Base-by-base conservation (phyloP, 1,140 invertebrate species). In the Drosophila lacteicornis region DNA sequence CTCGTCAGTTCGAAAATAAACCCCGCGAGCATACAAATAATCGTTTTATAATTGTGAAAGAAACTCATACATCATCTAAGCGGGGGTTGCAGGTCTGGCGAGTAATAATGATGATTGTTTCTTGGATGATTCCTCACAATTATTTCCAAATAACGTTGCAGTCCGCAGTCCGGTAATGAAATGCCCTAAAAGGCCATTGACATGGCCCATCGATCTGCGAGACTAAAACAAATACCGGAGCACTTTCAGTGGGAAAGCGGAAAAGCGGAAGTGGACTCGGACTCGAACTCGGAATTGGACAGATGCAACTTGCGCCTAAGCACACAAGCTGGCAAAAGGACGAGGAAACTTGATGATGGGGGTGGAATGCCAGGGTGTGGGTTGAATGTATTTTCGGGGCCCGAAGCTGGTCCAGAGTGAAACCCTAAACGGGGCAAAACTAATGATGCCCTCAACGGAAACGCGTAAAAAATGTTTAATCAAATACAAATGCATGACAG, bases 381-480 rank as follows among this genome's bases (percentile, higher is more conserved):
- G 61, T 11, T 11, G 33, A 49, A 58, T 60, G 51, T 38, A 56
- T 40, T 15, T 36, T 27, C 2, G 53, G 3, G 36, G 17, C 4
- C 47, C 33, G 33, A 38, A 45, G 70, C 79, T 87, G 84, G 84
- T 81, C 85, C 85, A 87, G 70, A 81, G 62, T 63, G 58, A 65
- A 75, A 75, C 58, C 58, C 56, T 75, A 65, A 76, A 75, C 59
- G 45, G 53, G 61, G 25, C 51, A 49, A 87, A 56, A 79, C 83
- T 90, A 88, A 88, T 84, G 80, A 88, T 81, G 81, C 65, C 68
- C 65, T 53, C 38, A 79, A 80, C 84, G 88, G 88, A 91, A 91
- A 80, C 70, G 75, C 88, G 74, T 91, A 90, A 88, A 91, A 91
- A 91, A 88, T 85, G 79, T 80, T 91, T 80, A 85, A 85, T 91